Conservation (phyloP, 1,140 invertebrate genomes). For the Halyomorpha halys region DNA sequence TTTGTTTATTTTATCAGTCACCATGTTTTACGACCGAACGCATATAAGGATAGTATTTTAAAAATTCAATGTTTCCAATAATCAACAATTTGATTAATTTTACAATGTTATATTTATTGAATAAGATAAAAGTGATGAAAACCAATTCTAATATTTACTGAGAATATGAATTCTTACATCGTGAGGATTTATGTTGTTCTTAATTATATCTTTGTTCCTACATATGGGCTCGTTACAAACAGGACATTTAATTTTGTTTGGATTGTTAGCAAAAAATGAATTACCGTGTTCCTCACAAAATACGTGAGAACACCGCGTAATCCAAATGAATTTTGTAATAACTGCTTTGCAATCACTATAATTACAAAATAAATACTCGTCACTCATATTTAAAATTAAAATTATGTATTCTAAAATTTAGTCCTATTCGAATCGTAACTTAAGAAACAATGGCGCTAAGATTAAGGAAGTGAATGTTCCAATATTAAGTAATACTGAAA, state of each 20-base stretch:
- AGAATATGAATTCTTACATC: constrained; percentile 14
- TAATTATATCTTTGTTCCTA: constrained; percentile 20
- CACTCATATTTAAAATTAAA: constrained; percentile 8
- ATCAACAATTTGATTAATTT: too few relatives aligned
- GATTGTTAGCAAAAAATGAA: constrained; percentile 7
- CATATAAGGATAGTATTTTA: too few relatives aligned
- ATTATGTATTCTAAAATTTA: too few relatives aligned
- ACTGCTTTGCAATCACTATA: constrained; percentile 17
- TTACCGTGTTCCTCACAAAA: constrained; percentile 24
- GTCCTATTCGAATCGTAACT: too few relatives aligned
- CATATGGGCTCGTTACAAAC: constrained; percentile 20
- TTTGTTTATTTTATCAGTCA: too few relatives aligned
- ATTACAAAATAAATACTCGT: constrained; percentile 23
- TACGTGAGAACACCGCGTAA: constrained; percentile 24
- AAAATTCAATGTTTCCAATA: too few relatives aligned
- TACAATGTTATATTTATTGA: too few relatives aligned
- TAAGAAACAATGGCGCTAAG: neutral
- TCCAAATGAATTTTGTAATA: constrained; percentile 23
- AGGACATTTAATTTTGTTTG: constrained; percentile 21
- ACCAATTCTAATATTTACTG: neutral
- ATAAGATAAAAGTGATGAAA: too few relatives aligned
- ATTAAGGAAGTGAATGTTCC: neutral
- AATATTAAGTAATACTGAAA: too few relatives aligned
- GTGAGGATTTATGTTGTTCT: constrained; percentile 23
- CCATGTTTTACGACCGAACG: too few relatives aligned